These are phyloP conservation scores for Silurus aristotelis DNA, from an alignment of 2,797 vertebrate genomes.

Conservation along the genomic window DNA sequence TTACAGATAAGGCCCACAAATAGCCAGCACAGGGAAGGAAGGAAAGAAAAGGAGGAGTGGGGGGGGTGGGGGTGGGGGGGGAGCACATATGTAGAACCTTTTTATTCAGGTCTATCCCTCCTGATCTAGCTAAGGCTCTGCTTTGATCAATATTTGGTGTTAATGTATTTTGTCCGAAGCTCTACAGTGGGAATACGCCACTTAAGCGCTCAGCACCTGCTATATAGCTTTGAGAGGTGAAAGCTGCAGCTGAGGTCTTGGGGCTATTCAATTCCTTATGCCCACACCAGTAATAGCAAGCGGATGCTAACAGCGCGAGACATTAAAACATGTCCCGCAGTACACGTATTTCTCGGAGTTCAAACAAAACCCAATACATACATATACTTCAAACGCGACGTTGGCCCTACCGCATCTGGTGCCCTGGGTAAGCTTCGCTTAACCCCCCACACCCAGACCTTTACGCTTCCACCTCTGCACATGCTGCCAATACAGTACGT, in stretches of 20 bases:
- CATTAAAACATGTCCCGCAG: conserved; percentile 24
- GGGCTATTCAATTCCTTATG: conserved; percentile 37
- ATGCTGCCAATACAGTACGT: neutral
- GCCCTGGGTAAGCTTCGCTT: conserved; percentile 22
- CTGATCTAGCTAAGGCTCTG: conserved; percentile 47
- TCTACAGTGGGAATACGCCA: conserved; percentile 35
- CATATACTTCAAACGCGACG: neutral
- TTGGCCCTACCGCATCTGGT: conserved; percentile 3
- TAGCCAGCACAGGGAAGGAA: neutral
- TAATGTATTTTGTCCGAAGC: conserved; percentile 54
- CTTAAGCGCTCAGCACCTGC: conserved; percentile 50
- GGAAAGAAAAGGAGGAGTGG: neutral
- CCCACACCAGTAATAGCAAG: conserved; percentile 16
- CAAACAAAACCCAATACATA: conserved; percentile 25
- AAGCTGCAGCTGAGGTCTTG: conserved; percentile 51
- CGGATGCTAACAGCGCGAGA: conserved; percentile 35
- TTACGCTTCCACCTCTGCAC: conserved; percentile 11
- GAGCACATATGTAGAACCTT: conserved; percentile 23
- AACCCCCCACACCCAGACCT: conserved; percentile 30
- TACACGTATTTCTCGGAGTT: conserved; percentile 21
- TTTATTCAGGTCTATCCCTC: conserved; percentile 57
- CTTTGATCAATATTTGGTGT: conserved; percentile 63
- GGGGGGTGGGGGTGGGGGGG: too few species aligned
- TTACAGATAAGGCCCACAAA: conserved; percentile 31
- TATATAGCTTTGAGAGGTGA: conserved; percentile 58